These are phyloP conservation scores for Drosophila nigrodunni DNA, from an alignment of 1,140 invertebrate genomes.

Conservation along the genomic window DNA sequence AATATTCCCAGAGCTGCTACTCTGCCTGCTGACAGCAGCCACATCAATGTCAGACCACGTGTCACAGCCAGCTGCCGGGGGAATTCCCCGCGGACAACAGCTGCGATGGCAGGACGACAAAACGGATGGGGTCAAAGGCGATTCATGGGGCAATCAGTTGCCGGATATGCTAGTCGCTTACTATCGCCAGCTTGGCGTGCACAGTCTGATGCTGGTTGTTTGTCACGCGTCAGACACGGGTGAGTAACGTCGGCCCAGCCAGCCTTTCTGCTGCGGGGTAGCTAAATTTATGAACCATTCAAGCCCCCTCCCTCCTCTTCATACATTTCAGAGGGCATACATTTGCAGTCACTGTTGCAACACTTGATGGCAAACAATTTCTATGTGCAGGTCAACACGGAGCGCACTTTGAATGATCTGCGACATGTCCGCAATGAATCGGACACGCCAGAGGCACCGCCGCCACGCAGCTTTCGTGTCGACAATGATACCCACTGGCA, in stretches of 20 bases:
- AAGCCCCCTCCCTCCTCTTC: background rate
- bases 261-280: constrained; percentile 2
- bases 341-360: constrained; percentile 47
- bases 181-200: constrained; percentile 77
- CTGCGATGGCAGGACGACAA: background rate
- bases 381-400: constrained; percentile 74
- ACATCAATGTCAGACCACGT: constrained; percentile 57
- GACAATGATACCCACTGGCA: constrained; percentile 63
- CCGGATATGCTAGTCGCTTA: constrained; percentile 81
- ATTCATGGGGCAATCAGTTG: constrained; percentile 75
- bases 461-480: constrained; percentile 59
- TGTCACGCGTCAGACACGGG: constrained; percentile 73
- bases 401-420: constrained; percentile 53
- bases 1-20: constrained; percentile 62
- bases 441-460: constrained; percentile 49
- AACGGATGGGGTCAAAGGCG: constrained; percentile 23
- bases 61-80: constrained; percentile 59
- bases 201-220: constrained; percentile 75
- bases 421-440: constrained; percentile 35
- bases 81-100: constrained; percentile 38
- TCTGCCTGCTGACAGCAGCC: constrained; percentile 28
- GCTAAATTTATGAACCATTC: constrained; percentile 48
- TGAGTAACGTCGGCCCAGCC: constrained; percentile 50
- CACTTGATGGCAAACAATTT: constrained; percentile 65
- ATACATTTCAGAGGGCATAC: constrained; percentile 38